Base-by-base conservation (phyloP, 2,888 invertebrate species). In the Eristalis tenax region DNA sequence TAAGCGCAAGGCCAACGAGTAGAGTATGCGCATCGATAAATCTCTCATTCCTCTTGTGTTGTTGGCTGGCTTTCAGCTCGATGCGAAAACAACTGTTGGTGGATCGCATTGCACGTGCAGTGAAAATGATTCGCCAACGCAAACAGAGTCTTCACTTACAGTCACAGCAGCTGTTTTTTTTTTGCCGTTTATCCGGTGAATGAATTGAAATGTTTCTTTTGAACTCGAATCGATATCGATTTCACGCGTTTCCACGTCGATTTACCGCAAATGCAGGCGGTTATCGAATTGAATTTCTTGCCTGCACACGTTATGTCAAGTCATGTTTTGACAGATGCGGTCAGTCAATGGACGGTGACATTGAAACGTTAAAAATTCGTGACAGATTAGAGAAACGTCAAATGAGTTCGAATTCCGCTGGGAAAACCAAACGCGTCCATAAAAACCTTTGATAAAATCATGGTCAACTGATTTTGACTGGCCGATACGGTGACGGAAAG, bases 1-100 rank as follows among this genome's bases (percentile, higher is more conserved):
- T n/a, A 81, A 63, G 81, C 76, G 76, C 75, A 81, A 56, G 73
- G 77, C 50, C 77, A 69, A 68, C 18, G 63, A 68, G 63, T 15
- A 23, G 38, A 66, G 69, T 78, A 64, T 65, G 57, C 69, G 68
- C 40, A 63, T 61, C 28, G 70, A 40, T 43, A 50, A 50, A 50
- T 18, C 18, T 43, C 13, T 5, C n/a, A 4, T 15, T 43, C n/a
- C n/a, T 18, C n/a, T 18, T 50, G 8, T 50, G 50, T 8, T 18
- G 50, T 50, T 50, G 50, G 50, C 18, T 50, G 18, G 18, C n/a
- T 50, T 50, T 5, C n/a, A 4, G 43, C 15, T n/a, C 4, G 43
- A 43, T 15, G 50, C 5, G 35, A 71, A 43, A 61, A 50, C 40
- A 32, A 18, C 18, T 65, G 64, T 26, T 57, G 57, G 71, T 35